phyloP scores from a whole-genome alignment of 2,888 invertebrate species.

The Stegana nigrithorax region DNA sequence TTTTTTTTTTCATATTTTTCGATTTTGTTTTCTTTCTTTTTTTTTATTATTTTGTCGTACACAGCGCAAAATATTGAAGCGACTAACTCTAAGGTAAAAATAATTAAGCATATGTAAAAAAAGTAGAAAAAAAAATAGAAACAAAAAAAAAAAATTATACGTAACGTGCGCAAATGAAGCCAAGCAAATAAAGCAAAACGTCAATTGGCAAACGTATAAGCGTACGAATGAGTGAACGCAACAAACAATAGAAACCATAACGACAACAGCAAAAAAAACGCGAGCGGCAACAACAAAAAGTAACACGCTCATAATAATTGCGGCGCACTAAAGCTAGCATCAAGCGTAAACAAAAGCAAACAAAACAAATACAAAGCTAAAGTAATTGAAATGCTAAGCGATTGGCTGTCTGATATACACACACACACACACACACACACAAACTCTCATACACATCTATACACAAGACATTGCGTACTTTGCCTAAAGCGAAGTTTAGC shows the following conservation, averaged over 20 bases:
- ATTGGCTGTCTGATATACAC: too few relatives aligned
- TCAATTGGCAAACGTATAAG: too few relatives aligned
- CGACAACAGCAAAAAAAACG: slow-evolving; percentile 20
- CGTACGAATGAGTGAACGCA: too few relatives aligned
- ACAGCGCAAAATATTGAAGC: slow-evolving; percentile 17
- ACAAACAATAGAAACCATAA: slow-evolving; percentile 33
- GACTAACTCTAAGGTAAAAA: slow-evolving; percentile 60
- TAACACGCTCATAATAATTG: slow-evolving; percentile 60
- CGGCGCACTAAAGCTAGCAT: slow-evolving; percentile 22
- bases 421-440: too few relatives aligned
- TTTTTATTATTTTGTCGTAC: slow-evolving; percentile 32
- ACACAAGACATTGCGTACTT: too few relatives aligned
- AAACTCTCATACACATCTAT: too few relatives aligned
- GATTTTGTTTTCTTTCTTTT: not conserved
- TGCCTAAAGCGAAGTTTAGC: too few relatives aligned
- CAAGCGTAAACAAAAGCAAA: slow-evolving; percentile 16
- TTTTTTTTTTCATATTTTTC: too few relatives aligned
- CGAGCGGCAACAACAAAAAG: slow-evolving; percentile 46
- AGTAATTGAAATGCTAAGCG: too few relatives aligned
- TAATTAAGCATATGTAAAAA: slow-evolving; percentile 60
- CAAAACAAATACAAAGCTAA: slow-evolving; percentile 29
- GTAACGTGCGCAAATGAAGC: slow-evolving; percentile 30
- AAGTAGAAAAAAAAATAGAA: slow-evolving; percentile 34
- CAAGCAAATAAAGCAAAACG: slow-evolving; percentile 41
- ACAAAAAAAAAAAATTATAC: slow-evolving; percentile 39